Conservation (phyloP, 2,797 vertebrate genomes). For the Anniella stebbinsi region DNA sequence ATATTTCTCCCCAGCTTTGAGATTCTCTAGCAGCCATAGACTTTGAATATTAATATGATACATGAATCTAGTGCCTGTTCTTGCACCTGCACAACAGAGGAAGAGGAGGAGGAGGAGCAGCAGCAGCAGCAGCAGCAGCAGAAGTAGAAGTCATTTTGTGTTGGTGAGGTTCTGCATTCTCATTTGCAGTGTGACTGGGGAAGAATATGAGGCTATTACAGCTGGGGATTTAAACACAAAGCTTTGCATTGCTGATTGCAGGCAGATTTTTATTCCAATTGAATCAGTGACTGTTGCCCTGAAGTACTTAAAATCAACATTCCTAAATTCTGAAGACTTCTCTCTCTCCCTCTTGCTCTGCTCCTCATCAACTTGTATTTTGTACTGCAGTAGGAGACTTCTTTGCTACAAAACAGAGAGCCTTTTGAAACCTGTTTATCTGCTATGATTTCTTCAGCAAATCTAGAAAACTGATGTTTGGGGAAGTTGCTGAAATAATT, state of each 20-base stretch:
- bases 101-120: background rate
- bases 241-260: background rate
- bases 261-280: conserved; percentile 6
- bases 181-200: background rate
- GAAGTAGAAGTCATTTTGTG: background rate
- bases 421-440: background rate
- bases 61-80: background rate
- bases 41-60: background rate
- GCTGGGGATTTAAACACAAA: background rate
- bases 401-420: background rate
- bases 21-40: conserved; percentile 39
- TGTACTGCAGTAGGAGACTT: background rate
- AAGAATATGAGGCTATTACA: conserved; percentile 23
- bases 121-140: background rate
- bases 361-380: background rate
- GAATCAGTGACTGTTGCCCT: background rate
- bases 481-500: background rate
- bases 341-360: background rate
- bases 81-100: conserved; percentile 1
- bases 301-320: background rate
- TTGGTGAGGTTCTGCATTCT: conserved; percentile 3
- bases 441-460: background rate
- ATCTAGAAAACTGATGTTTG: background rate
- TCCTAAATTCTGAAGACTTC: background rate
- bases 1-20: conserved; percentile 3